phyloP scores from a whole-genome alignment of 1,140 invertebrate species.

The Drosophila burlai region DNA sequence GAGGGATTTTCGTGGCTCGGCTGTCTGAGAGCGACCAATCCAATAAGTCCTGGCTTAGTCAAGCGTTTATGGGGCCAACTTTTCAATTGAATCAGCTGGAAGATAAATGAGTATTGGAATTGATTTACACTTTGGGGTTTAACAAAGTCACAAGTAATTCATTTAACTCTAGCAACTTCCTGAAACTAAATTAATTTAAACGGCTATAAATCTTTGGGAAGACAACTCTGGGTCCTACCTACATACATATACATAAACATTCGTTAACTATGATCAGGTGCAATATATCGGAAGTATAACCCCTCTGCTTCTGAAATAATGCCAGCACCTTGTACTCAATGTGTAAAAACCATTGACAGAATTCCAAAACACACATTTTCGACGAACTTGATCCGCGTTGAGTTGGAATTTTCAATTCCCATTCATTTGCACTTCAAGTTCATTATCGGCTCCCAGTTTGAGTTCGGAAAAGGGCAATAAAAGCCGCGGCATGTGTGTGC shows the following conservation, averaged over 20 bases:
- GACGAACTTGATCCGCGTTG: constrained; percentile 8
- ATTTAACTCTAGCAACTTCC: constrained; percentile 1
- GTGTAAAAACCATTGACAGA: constrained; percentile 2
- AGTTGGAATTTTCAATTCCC: constrained; percentile 32
- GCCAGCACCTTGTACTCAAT: background rate
- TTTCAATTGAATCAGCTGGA: constrained; percentile 6
- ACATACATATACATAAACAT: background rate
- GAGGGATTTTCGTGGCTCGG: constrained; percentile 11
- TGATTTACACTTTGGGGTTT: constrained; percentile 19
- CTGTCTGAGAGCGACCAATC: constrained; percentile 16
- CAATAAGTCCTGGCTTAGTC: constrained; percentile 29
- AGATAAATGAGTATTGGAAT: constrained; percentile 29
- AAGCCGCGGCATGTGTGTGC: constrained; percentile 12
- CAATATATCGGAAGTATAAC: background rate
- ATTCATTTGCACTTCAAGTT: constrained; percentile 60
- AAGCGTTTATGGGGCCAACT: constrained; percentile 9
- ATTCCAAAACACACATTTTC: constrained; percentile 1
- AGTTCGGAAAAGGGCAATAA: constrained; percentile 46
- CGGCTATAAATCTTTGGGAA: background rate
- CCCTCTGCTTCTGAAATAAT: background rate
- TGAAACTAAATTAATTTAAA: background rate
- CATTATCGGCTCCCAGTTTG: constrained; percentile 52
- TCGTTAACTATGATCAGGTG: background rate
- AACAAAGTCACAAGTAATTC: background rate
- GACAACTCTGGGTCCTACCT: too few species aligned